Evolutionary conservation across 92 coral and sea anemone genomes (phyloP).

Genomic region (Desmophyllum pertusum): DNA sequence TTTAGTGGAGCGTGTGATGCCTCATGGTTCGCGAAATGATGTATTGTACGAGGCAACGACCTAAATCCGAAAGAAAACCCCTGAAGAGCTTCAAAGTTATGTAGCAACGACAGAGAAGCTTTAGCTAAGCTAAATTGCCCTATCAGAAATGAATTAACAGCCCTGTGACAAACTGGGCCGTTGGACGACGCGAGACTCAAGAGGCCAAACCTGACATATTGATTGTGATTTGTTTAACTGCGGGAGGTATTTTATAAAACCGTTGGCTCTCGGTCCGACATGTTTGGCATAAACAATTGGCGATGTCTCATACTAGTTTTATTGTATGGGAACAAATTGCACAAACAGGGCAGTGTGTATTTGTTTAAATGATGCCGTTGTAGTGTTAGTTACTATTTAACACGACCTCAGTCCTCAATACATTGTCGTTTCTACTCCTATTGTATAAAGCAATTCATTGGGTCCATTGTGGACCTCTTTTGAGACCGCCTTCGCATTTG

Average conservation of each 20-base stretch:
- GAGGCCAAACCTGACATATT: conserved; percentile 14
- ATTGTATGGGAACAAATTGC: conserved; percentile 28
- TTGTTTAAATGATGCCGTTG: conserved; percentile 17
- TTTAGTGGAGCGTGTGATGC: conserved; percentile 37
- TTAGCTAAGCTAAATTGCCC: background rate
- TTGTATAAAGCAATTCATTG: conserved; percentile 11
- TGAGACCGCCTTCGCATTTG: conserved; percentile 38
- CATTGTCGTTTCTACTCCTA: conserved; percentile 13
- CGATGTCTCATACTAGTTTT: conserved; percentile 8
- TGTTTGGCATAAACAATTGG: conserved; percentile 34
- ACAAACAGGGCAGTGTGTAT: background rate
- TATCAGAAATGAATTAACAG: background rate
- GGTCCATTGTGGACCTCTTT: background rate
- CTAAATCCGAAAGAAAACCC: background rate
- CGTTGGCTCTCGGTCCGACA: conserved; percentile 17
- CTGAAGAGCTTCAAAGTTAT: background rate
- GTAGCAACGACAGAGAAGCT: background rate
- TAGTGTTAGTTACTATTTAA: conserved; percentile 2
- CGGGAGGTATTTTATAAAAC: conserved; percentile 32
- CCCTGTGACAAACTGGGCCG: background rate
- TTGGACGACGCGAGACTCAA: background rate
- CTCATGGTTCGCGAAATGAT: conserved; percentile 19
- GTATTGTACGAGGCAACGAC: conserved; percentile 6
- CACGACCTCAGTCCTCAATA: background rate
- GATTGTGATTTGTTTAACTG: conserved; percentile 22